A percentile compares a stretch with the other conserved stretches of the same genome.
Evolutionary conservation across 2,888 invertebrate genomes (phyloP).

Genomic region (Drosophila melanosoma): DNA sequence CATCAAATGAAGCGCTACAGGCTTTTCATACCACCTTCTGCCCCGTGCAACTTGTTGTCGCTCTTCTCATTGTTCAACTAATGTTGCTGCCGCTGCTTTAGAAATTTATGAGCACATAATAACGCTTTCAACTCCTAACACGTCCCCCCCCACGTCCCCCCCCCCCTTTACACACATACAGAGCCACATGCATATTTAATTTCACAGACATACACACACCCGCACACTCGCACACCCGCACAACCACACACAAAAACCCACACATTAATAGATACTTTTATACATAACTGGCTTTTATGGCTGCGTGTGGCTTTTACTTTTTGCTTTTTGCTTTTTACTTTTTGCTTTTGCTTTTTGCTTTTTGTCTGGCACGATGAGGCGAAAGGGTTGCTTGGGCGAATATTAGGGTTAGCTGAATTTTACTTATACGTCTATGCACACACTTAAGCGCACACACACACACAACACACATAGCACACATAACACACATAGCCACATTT

Average conservation of each 20-base stretch:
- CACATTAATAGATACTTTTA: conserved; percentile 50
- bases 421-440: conserved; percentile 7
- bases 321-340: neutral
- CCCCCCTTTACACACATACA: conserved; percentile 3
- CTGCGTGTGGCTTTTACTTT: conserved; percentile 44
- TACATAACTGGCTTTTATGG: conserved; percentile 49
- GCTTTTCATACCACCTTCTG: conserved; percentile 10
- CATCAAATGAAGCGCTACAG: conserved; percentile 12
- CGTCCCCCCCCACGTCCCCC: conserved; percentile 23
- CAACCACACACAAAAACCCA: neutral
- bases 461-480: conserved; percentile 5
- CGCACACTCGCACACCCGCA: neutral
- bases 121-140: conserved; percentile 52
- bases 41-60: neutral
- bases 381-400: conserved; percentile 9
- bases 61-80: conserved; percentile 1
- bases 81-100: conserved; percentile 7
- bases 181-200: conserved; percentile 45
- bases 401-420: conserved; percentile 33
- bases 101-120: conserved; percentile 56
- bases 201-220: conserved; percentile 15
- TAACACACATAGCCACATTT: conserved; percentile 10
- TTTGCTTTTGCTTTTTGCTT: neutral
- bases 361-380: conserved; percentile 6
- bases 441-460: conserved; percentile 13